Base-by-base conservation (phyloP, 92 coral and sea anemone species). In the Paramuricea clavata region DNA sequence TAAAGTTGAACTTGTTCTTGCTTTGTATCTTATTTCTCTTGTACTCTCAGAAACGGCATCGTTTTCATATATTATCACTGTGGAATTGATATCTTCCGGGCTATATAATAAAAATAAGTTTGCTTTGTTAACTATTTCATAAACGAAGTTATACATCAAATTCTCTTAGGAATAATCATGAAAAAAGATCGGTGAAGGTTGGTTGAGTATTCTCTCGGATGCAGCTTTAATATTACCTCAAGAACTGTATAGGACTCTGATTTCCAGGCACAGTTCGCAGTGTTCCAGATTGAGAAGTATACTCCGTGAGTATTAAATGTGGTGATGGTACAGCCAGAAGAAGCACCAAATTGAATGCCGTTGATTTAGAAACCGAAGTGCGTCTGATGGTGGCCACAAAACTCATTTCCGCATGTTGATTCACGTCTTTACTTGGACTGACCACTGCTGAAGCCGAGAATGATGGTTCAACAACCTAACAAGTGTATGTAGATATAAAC, bases 381-480 rank as follows among this genome's bases (percentile, higher is more conserved):
- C 91, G 97, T 5, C 25, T 62, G 69, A 97, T 71, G 21, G 78
- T 87, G 2, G 92, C 92, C 0, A 90, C 65, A 91, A 87, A 97
- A 42, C 85, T 81, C 11, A 97, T 47, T 12, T 83, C 90, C 34
- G 73, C 62, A 22, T 93, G 32, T 57, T 81, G 81, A n/a, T 83
- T 81, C 12, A 94, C 99, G 25, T 60, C 78, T 47, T 83, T 35
- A 12, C 43, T 60, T 75, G 91, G 97, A 44, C 64, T 74, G 30
- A 83, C 87, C 19, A 30, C 50, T 6, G 90, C 83, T 62, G 74
- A 68, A n/a, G 82, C 93, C 26, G 76, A 60, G 39, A 95, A 90
- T 64, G 74, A 86, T 13, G 98, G 98, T 34, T 91, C 94, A 42
- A 95, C 89, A 42, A 95, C 70, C 98, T 95, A 49, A 64, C 61